phyloP scores from a whole-genome alignment of 2,888 invertebrate species.

The Danaus chrysippus region DNA sequence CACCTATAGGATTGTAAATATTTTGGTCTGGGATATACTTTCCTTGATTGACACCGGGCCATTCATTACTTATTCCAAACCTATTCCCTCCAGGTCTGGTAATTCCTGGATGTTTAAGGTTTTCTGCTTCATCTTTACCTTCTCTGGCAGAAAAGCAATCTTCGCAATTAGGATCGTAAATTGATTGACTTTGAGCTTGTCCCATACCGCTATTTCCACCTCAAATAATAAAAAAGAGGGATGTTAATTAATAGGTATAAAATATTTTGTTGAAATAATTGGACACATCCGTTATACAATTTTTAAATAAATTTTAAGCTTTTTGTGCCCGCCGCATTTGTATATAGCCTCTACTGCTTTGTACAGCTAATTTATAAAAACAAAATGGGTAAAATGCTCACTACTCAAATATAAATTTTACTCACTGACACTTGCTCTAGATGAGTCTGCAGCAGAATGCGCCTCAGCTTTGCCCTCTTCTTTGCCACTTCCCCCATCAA shows the following conservation, averaged over 20 bases:
- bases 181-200: slow-evolving; percentile 92
- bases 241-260: background rate
- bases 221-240: slow-evolving; percentile 49
- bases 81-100: slow-evolving; percentile 17
- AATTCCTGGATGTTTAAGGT: slow-evolving; percentile 38
- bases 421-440: slow-evolving; percentile 86
- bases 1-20: slow-evolving; percentile 7
- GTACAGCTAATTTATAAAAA: no score
- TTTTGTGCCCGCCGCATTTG: background rate
- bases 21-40: slow-evolving; percentile 4
- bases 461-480: slow-evolving; percentile 89
- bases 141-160: slow-evolving; percentile 73
- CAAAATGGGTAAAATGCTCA: no score
- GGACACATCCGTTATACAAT: no score
- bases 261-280: background rate
- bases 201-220: slow-evolving; percentile 92
- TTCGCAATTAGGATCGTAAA: slow-evolving; percentile 83
- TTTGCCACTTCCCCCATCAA: slow-evolving; percentile 74
- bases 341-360: background rate
- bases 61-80: slow-evolving; percentile 19
- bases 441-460: slow-evolving; percentile 85
- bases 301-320: no score
- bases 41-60: slow-evolving; percentile 23
- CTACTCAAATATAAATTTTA: slow-evolving; percentile 38
- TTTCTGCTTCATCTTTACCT: slow-evolving; percentile 45